phyloP scores from a whole-genome alignment of 2,797 vertebrate species.

The Notamacropus eugenii region DNA sequence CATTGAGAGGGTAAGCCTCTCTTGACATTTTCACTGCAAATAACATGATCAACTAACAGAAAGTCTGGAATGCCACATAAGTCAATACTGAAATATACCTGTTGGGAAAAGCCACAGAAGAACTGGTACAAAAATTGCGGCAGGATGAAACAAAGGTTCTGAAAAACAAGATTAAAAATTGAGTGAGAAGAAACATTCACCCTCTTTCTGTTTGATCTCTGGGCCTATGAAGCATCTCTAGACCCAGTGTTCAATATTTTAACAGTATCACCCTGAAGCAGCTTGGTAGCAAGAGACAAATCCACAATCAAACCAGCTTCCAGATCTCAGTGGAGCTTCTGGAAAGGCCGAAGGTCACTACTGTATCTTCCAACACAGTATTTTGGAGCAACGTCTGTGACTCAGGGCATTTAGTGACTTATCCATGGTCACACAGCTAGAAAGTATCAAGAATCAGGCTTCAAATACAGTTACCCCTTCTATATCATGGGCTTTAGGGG shows the following conservation, averaged over 20 bases:
- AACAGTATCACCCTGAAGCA: constrained; percentile 36
- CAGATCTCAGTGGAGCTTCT: neutral
- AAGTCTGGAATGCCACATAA: constrained; percentile 20
- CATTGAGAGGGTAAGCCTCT: neutral
- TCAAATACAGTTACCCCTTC: neutral
- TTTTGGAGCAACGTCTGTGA: neutral
- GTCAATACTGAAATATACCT: constrained; percentile 87
- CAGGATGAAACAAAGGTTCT: constrained; percentile 99
- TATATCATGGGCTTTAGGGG: neutral
- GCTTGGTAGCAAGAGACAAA: constrained; percentile 42
- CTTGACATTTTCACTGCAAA: neutral
- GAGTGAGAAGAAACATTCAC: constrained; percentile 35
- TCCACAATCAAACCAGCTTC: constrained; percentile 46
- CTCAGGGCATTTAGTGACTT: neutral
- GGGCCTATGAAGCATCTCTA: constrained; percentile 16
- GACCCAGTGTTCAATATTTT: constrained; percentile 16
- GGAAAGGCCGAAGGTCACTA: neutral
- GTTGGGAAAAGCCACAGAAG: constrained; percentile 99
- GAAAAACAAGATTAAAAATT: constrained; percentile 70
- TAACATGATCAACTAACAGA: constrained; percentile 37
- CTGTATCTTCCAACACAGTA: neutral
- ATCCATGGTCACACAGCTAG: neutral
- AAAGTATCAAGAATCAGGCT: neutral
- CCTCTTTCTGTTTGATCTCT: neutral
- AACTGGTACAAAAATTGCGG: constrained; percentile 99